Percentiles rank a stretch among this genome's conserved stretches.
Conservation (phyloP, 2,888 invertebrate genomes). For the Zootermopsis nevadensis region DNA sequence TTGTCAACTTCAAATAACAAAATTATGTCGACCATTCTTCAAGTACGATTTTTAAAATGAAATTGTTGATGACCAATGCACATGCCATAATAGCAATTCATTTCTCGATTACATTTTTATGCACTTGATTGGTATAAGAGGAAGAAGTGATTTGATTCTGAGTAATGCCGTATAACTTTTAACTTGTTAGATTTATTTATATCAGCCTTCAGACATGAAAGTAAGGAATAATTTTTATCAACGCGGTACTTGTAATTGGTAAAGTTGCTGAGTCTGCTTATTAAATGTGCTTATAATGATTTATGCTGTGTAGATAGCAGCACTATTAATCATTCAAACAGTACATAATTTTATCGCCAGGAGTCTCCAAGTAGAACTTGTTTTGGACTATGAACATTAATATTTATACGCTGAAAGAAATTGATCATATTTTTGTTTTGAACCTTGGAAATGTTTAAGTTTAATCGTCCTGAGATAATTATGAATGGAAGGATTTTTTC, state of each 20-base stretch:
- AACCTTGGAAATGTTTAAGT: neutral
- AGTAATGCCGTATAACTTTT: too few species aligned
- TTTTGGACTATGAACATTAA: slow-evolving; percentile 28
- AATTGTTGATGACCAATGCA: too few species aligned
- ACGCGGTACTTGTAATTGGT: neutral
- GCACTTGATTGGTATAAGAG: too few species aligned
- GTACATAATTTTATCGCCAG: slow-evolving; percentile 7
- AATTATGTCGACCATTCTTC: too few species aligned
- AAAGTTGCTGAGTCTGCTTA: neutral
- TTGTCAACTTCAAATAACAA: too few species aligned
- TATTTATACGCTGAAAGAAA: slow-evolving; percentile 34
- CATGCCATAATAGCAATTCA: too few species aligned
- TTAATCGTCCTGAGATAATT: neutral
- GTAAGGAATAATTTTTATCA: too few species aligned
- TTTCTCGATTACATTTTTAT: too few species aligned
- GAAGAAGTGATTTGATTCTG: too few species aligned
- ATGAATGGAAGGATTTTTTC: neutral
- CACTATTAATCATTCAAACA: neutral
- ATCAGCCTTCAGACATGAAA: too few species aligned
- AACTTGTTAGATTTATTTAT: too few species aligned
- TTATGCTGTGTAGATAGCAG: neutral
- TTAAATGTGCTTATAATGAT: neutral
- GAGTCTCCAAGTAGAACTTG: neutral
- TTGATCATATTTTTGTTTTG: neutral
- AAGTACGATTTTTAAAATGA: too few species aligned